phyloP scores from a whole-genome alignment of 1,140 invertebrate species.

The Nasonia longicornis region DNA sequence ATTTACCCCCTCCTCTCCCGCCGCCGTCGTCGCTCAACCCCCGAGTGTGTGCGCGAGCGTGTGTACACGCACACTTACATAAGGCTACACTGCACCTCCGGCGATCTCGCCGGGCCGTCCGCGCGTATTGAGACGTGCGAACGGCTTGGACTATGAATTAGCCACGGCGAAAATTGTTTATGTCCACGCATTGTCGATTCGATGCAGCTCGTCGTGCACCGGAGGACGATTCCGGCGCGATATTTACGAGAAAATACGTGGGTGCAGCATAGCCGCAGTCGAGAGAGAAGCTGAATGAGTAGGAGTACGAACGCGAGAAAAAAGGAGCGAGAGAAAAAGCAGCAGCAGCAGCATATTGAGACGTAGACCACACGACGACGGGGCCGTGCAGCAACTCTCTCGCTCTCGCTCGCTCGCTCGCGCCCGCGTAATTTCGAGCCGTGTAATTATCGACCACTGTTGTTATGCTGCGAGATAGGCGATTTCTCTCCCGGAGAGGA shows the following conservation, averaged over 20 bases:
- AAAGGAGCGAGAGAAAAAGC: slow-evolving; percentile 37
- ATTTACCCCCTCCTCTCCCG: slow-evolving; percentile 26
- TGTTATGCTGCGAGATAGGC: slow-evolving; percentile 49
- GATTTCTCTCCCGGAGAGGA: slow-evolving; percentile 32
- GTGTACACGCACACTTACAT: background rate
- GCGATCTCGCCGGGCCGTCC: background rate
- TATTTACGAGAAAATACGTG: slow-evolving; percentile 1
- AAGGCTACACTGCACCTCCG: background rate
- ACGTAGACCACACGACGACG: slow-evolving; percentile 61
- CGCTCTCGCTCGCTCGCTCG: slow-evolving; percentile 34
- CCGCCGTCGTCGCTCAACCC: background rate
- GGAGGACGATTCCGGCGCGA: background rate
- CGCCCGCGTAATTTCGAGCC: slow-evolving; percentile 59
- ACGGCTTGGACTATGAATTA: background rate
- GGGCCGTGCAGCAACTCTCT: slow-evolving; percentile 31
- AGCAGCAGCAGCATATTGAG: slow-evolving; percentile 54
- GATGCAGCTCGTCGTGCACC: background rate
- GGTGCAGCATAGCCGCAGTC: slow-evolving; percentile 38
- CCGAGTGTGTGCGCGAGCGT: background rate
- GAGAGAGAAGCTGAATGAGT: slow-evolving; percentile 38
- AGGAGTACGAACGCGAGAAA: slow-evolving; percentile 35
- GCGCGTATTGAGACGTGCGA: background rate
- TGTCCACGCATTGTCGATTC: background rate
- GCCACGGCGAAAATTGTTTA: slow-evolving; percentile 14
- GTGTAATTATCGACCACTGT: slow-evolving; percentile 61